Evolutionary conservation across 2,113 vertebrate species (phyloP), one percentile per base, ranked within the genome.

Genomic region (Melanerpes aurifrons): DNA sequence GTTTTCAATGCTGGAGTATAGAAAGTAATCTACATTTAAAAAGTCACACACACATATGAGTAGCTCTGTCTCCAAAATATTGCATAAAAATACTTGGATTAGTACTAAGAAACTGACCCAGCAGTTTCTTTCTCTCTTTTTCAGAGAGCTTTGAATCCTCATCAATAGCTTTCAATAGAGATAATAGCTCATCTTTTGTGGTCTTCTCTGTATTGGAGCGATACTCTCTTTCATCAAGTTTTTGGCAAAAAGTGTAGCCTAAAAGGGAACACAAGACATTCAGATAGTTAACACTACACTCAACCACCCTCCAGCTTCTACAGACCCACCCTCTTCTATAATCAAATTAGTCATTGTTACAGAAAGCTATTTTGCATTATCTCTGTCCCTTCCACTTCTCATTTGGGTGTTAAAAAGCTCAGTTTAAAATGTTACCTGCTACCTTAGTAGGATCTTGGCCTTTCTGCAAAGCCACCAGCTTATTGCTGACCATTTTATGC

Each of bases 401-500:
- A 17, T 59, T 3, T 50, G 24, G 22, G 35, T 59, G 6, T 22
- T 12, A 24, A 68, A 11, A 3, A n/a, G 31, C 28, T 62, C 32
- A 3, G 25, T 31, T 84, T 9, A 69, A 71, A 59, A 19, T 12
- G 19, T 96, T 96, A 99, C 99, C 99, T 97, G 98, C 93, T 70
- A 98, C 96, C 59, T 86, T 90, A 73, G 98, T 98, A 62, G 98
- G 98, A 95, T 99, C 98, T 81, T 97, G 98, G 68, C 99, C 99
- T 45, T 97, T 98, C 86, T 99, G 97, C 72, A 99, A 97, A 90
- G 98, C 98, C 81, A 95, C 86, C 79, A 99, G 97, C 92, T 99
- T 99, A 75, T 99, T 97, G 92, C 99, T 99, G 91, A 99, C 99
- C 97, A 99, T 98, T 97, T 99, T 99, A 97, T 99, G 99, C 93